These are phyloP conservation scores for Tribolium madens DNA, from an alignment of 1,140 invertebrate species.

Conservation along the genomic window DNA sequence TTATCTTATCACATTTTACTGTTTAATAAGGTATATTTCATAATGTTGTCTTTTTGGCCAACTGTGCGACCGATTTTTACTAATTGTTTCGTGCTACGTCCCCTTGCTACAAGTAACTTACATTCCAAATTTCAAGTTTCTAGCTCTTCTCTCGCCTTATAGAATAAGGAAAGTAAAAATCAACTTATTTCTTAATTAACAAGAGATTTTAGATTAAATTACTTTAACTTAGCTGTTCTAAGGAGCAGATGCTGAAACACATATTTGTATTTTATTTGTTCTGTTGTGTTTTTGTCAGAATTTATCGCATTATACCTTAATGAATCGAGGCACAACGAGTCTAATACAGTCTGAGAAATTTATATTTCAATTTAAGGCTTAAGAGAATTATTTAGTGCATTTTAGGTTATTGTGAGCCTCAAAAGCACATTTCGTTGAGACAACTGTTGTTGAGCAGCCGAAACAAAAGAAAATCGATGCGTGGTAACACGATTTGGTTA, in stretches of 20 bases:
- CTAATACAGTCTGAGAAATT: neutral
- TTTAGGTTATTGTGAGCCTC: neutral
- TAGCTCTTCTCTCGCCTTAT: too few relatives aligned
- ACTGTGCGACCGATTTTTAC: too few relatives aligned
- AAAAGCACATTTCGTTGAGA: constrained; percentile 28
- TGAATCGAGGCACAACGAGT: neutral
- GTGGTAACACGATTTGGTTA: constrained; percentile 34
- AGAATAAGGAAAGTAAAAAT: too few relatives aligned
- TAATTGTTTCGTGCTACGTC: too few relatives aligned
- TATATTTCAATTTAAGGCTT: constrained; percentile 1
- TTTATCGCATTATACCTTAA: neutral
- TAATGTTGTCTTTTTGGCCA: too few relatives aligned
- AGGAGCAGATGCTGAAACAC: neutral
- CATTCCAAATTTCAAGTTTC: too few relatives aligned
- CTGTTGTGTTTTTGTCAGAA: neutral
- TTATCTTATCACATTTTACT: too few relatives aligned
- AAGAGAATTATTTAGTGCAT: constrained; percentile 1
- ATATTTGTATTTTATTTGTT: neutral
- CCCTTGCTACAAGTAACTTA: too few relatives aligned
- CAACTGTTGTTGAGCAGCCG: constrained; percentile 5
- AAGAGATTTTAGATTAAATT: neutral
- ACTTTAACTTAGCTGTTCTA: neutral
- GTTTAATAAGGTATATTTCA: too few relatives aligned
- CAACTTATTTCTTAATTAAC: neutral
- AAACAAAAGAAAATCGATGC: constrained; percentile 37